A percentile compares a stretch with the other conserved stretches of the same genome.
These are phyloP conservation scores for Myocastor coypus DNA, from an alignment of 2,113 vertebrate genomes.

Conservation along the genomic window DNA sequence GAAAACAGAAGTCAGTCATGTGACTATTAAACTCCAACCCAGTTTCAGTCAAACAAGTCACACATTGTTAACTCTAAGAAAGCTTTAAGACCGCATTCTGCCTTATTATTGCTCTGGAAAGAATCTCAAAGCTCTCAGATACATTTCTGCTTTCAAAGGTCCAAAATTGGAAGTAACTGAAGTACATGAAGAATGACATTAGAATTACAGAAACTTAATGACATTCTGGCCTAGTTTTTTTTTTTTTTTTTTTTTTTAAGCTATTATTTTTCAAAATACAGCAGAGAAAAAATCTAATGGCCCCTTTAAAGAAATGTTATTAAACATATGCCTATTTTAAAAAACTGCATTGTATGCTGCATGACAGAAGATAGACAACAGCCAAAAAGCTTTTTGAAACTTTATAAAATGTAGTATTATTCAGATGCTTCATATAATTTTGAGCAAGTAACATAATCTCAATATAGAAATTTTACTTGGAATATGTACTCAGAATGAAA, in stretches of 20 bases:
- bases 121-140: not conserved
- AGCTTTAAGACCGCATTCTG: not conserved
- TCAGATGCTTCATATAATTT: not conserved
- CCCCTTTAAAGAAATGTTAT: not conserved
- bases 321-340: not conserved
- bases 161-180: constrained; percentile 32
- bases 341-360: constrained; percentile 18
- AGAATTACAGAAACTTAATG: not conserved
- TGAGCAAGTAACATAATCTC: not conserved
- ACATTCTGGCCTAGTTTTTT: not conserved
- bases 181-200: not conserved
- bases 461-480: not conserved
- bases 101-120: not conserved
- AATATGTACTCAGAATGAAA: not conserved
- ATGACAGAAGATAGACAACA: not conserved
- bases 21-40: not conserved
- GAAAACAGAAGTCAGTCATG: not conserved
- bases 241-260: too few species aligned
- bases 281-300: constrained; percentile 4
- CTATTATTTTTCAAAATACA: not conserved
- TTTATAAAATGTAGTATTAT: constrained; percentile 4
- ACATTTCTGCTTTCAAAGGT: too few species aligned
- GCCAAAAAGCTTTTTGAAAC: not conserved
- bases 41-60: not conserved
- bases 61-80: not conserved